These are phyloP conservation scores for Cercopithecus diana DNA, from an alignment of 2,797 vertebrate genomes.

Conservation along the genomic window DNA sequence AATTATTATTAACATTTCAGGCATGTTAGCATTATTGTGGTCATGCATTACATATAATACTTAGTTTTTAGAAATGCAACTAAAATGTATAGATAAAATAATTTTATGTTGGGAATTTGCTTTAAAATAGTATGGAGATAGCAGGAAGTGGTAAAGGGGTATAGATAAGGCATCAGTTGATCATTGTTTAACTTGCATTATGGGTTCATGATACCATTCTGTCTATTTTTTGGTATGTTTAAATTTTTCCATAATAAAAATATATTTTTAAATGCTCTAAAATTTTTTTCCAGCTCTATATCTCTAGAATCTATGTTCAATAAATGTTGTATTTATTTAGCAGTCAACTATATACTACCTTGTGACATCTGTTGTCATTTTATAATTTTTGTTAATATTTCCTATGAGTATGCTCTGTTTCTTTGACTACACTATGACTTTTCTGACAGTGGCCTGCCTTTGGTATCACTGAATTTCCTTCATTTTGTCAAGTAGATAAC, in stretches of 20 bases:
- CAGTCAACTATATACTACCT: background rate
- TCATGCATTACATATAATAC: background rate
- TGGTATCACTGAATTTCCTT: background rate
- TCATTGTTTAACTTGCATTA: background rate
- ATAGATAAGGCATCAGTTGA: background rate
- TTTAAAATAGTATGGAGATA: background rate
- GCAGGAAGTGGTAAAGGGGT: background rate
- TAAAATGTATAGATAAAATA: background rate
- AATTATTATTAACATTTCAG: background rate
- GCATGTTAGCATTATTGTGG: background rate
- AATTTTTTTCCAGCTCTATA: background rate
- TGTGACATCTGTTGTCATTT: background rate
- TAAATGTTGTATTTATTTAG: background rate
- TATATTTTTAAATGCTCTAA: background rate
- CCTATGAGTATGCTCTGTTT: background rate
- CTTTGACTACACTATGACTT: background rate
- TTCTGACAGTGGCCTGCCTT: background rate
- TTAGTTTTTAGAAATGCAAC: background rate
- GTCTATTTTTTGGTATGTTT: background rate
- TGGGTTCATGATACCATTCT: background rate
- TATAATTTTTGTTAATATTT: conserved; percentile 13
- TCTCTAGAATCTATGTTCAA: background rate
- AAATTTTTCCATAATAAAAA: background rate
- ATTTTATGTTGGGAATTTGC: background rate
- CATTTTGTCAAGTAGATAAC: background rate